These are phyloP conservation scores for Argynnis bischoffii DNA, from an alignment of 2,888 invertebrate genomes.

Conservation along the genomic window DNA sequence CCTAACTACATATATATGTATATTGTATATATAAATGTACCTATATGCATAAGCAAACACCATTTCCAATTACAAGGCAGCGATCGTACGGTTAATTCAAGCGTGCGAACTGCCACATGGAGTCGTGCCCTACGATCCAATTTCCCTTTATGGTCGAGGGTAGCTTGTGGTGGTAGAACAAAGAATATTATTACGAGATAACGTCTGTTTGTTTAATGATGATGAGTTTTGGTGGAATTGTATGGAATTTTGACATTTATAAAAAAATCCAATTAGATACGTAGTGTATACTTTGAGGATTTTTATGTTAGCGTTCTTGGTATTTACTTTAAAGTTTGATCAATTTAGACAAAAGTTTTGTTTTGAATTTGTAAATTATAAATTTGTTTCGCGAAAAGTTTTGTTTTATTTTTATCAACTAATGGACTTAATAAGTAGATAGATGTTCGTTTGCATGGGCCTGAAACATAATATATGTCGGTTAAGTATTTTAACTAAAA, in stretches of 20 bases:
- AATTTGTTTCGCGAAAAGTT: too few relatives aligned
- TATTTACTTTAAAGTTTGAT: too few relatives aligned
- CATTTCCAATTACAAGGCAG: conserved; percentile 62
- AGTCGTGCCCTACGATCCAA: conserved; percentile 57
- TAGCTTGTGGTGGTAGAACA: conserved; percentile 40
- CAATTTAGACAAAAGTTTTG: too few relatives aligned
- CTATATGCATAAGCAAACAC: conserved; percentile 49
- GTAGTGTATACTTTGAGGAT: too few relatives aligned
- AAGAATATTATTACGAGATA: conserved; percentile 38
- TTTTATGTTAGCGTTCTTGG: too few relatives aligned
- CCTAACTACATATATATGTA: too few relatives aligned
- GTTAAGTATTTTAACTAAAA: too few relatives aligned
- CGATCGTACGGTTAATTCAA: conserved; percentile 54
- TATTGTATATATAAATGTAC: background rate
- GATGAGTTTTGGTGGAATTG: conserved; percentile 35
- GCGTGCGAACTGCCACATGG: conserved; percentile 61
- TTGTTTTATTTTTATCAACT: too few relatives aligned
- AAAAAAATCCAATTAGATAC: background rate
- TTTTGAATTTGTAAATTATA: too few relatives aligned
- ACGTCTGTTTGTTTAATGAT: conserved; percentile 37
- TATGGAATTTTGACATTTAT: conserved; percentile 19
- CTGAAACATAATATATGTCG: too few relatives aligned
- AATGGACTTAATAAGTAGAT: too few relatives aligned
- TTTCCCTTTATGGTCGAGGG: conserved; percentile 63
- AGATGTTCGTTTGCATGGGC: too few relatives aligned